Percentiles rank a stretch among this genome's conserved stretches.
Conservation (phyloP, 1,140 invertebrate genomes). For the Papilio aristodemus region DNA sequence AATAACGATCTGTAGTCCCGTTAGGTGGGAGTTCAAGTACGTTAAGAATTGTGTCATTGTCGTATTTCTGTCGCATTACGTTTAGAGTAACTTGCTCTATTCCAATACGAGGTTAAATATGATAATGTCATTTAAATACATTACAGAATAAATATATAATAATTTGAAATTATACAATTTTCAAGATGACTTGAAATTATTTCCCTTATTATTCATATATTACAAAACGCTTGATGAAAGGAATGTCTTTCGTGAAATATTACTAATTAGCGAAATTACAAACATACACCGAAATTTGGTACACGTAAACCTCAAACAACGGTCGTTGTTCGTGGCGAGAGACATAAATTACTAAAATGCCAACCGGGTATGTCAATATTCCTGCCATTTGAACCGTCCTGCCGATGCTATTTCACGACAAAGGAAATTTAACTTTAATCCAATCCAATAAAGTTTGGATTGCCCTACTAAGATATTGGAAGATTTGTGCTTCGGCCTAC, state of each 20-base stretch:
- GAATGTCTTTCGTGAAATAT: slow-evolving; percentile 1
- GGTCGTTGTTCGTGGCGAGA: slow-evolving; percentile 39
- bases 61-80: background rate
- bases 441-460: slow-evolving; percentile 29
- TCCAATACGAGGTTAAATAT: background rate
- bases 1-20: background rate
- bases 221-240: background rate
- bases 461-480: background rate
- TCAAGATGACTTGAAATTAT: background rate
- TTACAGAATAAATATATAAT: background rate
- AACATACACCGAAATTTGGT: slow-evolving; percentile 24
- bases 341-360: slow-evolving; percentile 42
- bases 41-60: slow-evolving; percentile 2
- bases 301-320: slow-evolving; percentile 39
- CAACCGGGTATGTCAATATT: slow-evolving; percentile 43
- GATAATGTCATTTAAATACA: background rate
- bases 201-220: background rate
- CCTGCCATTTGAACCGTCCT: slow-evolving; percentile 43
- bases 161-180: background rate
- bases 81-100: background rate
- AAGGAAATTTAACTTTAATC: slow-evolving; percentile 44
- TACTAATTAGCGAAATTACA: slow-evolving; percentile 27
- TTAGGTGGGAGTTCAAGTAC: background rate
- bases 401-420: slow-evolving; percentile 32
- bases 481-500: slow-evolving; percentile 29